Evolutionary conservation across 2,888 invertebrate genomes (phyloP).

Genomic region (Parnassius apollo): DNA sequence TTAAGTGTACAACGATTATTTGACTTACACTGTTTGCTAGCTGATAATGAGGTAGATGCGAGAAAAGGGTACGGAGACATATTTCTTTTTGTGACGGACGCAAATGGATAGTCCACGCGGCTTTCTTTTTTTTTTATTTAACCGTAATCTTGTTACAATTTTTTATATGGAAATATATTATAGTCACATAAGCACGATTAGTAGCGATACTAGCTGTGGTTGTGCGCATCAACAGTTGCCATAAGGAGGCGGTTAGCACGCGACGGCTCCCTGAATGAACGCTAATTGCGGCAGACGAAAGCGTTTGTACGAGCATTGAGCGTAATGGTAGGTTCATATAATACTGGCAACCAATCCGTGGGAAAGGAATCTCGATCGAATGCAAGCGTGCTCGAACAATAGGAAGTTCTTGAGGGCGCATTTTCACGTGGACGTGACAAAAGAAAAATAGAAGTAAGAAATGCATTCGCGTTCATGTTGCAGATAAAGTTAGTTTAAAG

Average conservation of each 20-base stretch:
- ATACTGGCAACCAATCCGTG: conserved; percentile 52
- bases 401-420: conserved; percentile 15
- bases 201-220: conserved; percentile 34
- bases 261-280: conserved; percentile 58
- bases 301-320: conserved; percentile 49
- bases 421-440: conserved; percentile 26
- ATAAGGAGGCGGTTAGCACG: conserved; percentile 56
- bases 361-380: conserved; percentile 51
- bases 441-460: conserved; percentile 28
- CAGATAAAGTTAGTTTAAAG: too few relatives aligned
- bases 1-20: conserved; percentile 17
- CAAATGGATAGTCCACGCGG: conserved; percentile 36
- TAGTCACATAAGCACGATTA: background rate
- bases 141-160: background rate
- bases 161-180: background rate
- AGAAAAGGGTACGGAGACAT: conserved; percentile 40
- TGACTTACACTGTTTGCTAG: conserved; percentile 34
- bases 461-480: too few relatives aligned
- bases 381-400: conserved; percentile 44
- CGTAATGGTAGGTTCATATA: conserved; percentile 45
- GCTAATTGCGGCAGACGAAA: conserved; percentile 64
- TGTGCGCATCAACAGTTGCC: conserved; percentile 46
- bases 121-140: conserved; percentile 8
- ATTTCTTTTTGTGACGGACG: conserved; percentile 59
- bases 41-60: conserved; percentile 46